phyloP scores from a whole-genome alignment of 92 coral and sea anemone species.

The Blastomussa wellsi region DNA sequence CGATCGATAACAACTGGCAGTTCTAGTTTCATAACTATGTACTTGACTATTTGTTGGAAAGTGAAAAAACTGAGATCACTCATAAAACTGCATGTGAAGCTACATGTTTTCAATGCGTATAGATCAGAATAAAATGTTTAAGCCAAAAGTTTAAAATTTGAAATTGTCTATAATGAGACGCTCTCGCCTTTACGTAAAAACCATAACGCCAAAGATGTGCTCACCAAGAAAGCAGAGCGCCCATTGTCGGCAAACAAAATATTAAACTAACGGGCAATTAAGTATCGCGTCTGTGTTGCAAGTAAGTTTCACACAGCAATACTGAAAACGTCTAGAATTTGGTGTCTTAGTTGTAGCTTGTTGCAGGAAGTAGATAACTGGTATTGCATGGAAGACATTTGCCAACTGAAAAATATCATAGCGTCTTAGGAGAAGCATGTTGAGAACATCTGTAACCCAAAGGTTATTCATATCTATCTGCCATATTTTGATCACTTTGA shows the following conservation, averaged over 20 bases:
- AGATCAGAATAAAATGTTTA: background rate
- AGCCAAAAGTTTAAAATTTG: background rate
- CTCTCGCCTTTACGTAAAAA: background rate
- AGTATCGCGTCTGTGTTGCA: background rate
- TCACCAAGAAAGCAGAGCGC: background rate
- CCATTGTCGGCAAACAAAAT: background rate
- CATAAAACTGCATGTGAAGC: background rate
- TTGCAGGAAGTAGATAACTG: background rate
- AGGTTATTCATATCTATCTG: background rate
- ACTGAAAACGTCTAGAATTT: background rate
- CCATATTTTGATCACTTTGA: background rate
- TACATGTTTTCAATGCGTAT: background rate
- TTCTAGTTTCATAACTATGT: too few species aligned
- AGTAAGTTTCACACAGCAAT: background rate
- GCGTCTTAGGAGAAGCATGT: background rate
- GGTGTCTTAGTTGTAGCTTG: background rate
- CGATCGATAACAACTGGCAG: too few species aligned
- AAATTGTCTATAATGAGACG: background rate
- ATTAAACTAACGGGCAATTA: background rate
- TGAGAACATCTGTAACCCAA: background rate
- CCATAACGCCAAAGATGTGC: background rate
- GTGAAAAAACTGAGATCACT: too few species aligned
- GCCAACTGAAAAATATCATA: background rate
- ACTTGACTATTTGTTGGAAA: too few species aligned
- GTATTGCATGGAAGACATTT: too few species aligned